A percentile compares a stretch with the other conserved stretches of the same genome.
phyloP scores from a whole-genome alignment of 1,140 invertebrate genomes.

The Pachypeltis micranthus region DNA sequence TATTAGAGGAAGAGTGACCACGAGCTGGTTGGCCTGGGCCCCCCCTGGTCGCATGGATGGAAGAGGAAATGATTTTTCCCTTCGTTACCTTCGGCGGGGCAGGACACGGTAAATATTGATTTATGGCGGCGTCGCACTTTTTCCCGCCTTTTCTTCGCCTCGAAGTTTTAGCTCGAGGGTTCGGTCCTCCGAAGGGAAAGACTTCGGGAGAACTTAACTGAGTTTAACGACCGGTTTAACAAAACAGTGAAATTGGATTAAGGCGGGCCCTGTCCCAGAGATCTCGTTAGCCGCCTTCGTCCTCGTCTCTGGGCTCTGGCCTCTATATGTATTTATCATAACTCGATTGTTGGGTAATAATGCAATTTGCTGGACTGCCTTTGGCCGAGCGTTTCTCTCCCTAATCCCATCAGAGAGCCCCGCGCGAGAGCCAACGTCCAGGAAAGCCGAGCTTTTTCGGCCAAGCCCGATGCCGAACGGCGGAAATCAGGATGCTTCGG shows the following conservation, averaged over 20 bases:
- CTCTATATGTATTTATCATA: slow-evolving; percentile 15
- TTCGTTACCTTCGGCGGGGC: not conserved
- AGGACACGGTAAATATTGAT: slow-evolving; percentile 4
- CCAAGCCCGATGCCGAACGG: too few relatives aligned
- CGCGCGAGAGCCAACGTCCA: not conserved
- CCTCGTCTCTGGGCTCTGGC: not conserved
- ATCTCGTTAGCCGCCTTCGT: slow-evolving; percentile 2
- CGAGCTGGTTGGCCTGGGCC: too few relatives aligned
- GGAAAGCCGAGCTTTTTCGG: not conserved
- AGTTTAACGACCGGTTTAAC: slow-evolving; percentile 18
- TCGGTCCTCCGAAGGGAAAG: not conserved
- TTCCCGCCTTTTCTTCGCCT: not conserved
- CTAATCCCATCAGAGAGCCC: slow-evolving; percentile 10
- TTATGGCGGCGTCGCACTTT: slow-evolving; percentile 7
- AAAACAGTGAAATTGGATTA: slow-evolving; percentile 18
- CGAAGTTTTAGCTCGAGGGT: not conserved
- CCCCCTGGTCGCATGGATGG: too few relatives aligned
- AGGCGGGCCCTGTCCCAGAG: slow-evolving; percentile 1
- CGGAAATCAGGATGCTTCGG: too few relatives aligned
- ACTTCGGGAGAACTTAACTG: slow-evolving; percentile 6
- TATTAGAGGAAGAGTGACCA: slow-evolving; percentile 1
- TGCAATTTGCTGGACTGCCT: slow-evolving; percentile 4
- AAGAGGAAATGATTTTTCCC: slow-evolving; percentile 7
- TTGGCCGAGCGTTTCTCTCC: not conserved
- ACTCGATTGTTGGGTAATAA: slow-evolving; percentile 17